A percentile compares a stretch with the other conserved stretches of the same genome.
These are phyloP conservation scores for Akabosia matsudoensis DNA, from an alignment of 1,140 invertebrate genomes.

Conservation along the genomic window DNA sequence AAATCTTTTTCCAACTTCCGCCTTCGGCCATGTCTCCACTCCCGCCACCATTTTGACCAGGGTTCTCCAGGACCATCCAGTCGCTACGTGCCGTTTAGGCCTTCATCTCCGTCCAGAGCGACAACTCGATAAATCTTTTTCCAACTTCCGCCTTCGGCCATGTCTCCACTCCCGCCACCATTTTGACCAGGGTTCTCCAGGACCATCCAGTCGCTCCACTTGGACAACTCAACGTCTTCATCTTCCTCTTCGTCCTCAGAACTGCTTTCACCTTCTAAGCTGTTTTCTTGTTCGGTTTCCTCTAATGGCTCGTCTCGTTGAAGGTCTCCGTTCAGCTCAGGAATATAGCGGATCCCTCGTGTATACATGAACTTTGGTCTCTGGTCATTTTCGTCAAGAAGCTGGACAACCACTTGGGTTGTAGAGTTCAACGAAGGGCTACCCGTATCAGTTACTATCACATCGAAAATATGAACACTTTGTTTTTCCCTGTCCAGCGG, in stretches of 20 bases:
- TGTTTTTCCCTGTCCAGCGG: slow-evolving; percentile 78
- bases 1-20: slow-evolving; percentile 44
- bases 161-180: slow-evolving; percentile 19
- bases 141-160: slow-evolving; percentile 39
- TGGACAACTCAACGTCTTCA: slow-evolving; percentile 38
- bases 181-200: background rate
- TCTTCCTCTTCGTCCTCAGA: slow-evolving; percentile 41
- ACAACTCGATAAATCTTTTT: slow-evolving; percentile 63
- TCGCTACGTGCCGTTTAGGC: slow-evolving; percentile 54
- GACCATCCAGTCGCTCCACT: slow-evolving; percentile 46
- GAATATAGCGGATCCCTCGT: slow-evolving; percentile 49
- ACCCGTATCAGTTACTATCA: slow-evolving; percentile 76
- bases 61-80: slow-evolving; percentile 34
- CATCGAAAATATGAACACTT: slow-evolving; percentile 50
- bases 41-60: background rate
- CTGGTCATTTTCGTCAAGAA: slow-evolving; percentile 57
- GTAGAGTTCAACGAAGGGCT: slow-evolving; percentile 70
- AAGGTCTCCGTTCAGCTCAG: slow-evolving; percentile 32
- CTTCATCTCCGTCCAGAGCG: slow-evolving; percentile 77
- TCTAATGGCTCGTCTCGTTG: slow-evolving; percentile 40
- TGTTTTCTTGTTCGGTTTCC: slow-evolving; percentile 33
- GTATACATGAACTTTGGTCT: slow-evolving; percentile 48
- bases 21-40: slow-evolving; percentile 31
- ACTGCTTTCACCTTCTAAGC: slow-evolving; percentile 22
- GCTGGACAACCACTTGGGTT: slow-evolving; percentile 74